phyloP scores from a whole-genome alignment of 2,888 invertebrate genomes.

The Nymphalis urticae region DNA sequence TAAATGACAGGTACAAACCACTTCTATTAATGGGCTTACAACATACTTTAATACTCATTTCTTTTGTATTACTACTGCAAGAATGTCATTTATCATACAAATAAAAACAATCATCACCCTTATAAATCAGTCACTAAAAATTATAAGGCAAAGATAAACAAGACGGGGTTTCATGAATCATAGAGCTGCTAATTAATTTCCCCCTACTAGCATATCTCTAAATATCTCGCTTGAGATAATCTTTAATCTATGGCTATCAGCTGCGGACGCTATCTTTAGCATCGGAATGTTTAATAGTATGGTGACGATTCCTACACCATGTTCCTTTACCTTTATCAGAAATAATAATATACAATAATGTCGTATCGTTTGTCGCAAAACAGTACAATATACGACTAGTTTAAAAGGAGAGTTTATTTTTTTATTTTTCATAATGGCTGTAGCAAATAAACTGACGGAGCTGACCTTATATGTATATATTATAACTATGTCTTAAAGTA shows the following conservation, averaged over 20 bases:
- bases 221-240: constrained; percentile 30
- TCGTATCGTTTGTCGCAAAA: constrained; percentile 3
- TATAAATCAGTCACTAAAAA: constrained; percentile 13
- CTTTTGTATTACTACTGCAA: background rate
- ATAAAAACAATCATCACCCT: constrained; percentile 2
- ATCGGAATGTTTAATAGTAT: constrained; percentile 22
- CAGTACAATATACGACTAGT: constrained; percentile 6
- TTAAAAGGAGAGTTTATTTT: background rate
- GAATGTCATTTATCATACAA: background rate
- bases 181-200: constrained; percentile 28
- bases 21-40: background rate
- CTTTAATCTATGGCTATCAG: constrained; percentile 32
- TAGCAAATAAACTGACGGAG: background rate
- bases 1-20: too few relatives aligned
- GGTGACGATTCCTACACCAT: constrained; percentile 17
- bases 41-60: too few relatives aligned
- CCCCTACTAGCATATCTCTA: constrained; percentile 30
- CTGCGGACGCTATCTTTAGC: constrained; percentile 24
- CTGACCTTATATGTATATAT: too few relatives aligned
- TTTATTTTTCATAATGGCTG: background rate
- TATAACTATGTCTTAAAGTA: too few relatives aligned
- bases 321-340: constrained; percentile 14
- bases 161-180: constrained; percentile 19
- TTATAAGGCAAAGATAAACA: constrained; percentile 21
- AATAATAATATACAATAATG: constrained; percentile 31